These are phyloP conservation scores for Ovis canadensis DNA, from an alignment of 2,113 vertebrate species.

Conservation along the genomic window DNA sequence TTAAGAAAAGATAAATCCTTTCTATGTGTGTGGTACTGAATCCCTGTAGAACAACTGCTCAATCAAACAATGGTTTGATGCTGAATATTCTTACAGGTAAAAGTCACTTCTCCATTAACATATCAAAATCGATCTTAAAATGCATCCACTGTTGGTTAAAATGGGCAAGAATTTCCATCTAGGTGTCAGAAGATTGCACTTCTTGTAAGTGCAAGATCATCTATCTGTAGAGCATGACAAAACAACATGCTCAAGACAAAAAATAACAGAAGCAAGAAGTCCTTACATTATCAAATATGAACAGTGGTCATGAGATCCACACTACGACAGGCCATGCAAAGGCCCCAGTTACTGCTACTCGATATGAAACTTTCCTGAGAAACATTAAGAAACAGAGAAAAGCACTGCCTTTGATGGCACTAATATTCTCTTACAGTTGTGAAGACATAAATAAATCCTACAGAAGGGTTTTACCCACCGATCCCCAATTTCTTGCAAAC, in stretches of 20 bases:
- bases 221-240: background rate
- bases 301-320: background rate
- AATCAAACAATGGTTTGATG: background rate
- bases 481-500: slow-evolving; percentile 94
- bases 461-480: slow-evolving; percentile 78
- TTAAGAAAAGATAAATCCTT: background rate
- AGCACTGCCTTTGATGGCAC: background rate
- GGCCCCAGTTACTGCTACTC: background rate
- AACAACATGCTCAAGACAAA: background rate
- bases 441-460: background rate
- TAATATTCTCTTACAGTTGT: background rate
- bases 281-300: background rate
- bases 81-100: background rate
- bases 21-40: background rate
- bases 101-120: background rate
- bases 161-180: background rate
- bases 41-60: background rate
- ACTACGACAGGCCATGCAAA: background rate
- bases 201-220: background rate
- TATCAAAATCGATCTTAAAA: background rate
- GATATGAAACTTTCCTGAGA: background rate
- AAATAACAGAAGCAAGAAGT: background rate
- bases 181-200: background rate
- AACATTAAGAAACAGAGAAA: background rate
- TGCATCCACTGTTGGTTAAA: background rate